Conservation (phyloP, 2,797 vertebrate genomes). For the Propithecus perrieri region DNA sequence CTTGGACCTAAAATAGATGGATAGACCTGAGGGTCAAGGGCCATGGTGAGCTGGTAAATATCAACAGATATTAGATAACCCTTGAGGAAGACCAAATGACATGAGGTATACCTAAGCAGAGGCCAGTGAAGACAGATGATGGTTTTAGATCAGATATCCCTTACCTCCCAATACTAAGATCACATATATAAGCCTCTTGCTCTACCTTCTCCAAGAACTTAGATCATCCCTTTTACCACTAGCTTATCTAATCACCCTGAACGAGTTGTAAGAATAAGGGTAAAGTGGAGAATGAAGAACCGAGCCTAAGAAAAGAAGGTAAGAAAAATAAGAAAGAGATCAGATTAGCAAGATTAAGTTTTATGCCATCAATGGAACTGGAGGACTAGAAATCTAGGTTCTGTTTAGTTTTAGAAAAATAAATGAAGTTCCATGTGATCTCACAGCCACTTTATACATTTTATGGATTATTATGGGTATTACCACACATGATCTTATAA, state of each 20-base stretch:
- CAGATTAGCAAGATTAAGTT: neutral
- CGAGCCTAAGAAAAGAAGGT: neutral
- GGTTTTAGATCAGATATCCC: neutral
- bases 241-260: neutral
- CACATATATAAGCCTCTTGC: neutral
- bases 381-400: neutral
- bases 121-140: neutral
- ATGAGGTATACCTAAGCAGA: neutral
- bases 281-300: neutral
- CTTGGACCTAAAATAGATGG: neutral
- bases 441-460: neutral
- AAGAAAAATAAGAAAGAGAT: neutral
- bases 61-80: neutral
- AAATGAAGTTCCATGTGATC: neutral
- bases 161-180: neutral
- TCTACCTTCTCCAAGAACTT: neutral
- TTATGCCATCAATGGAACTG: neutral
- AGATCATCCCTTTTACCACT: neutral
- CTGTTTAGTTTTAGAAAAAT: neutral
- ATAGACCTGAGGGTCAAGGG: neutral
- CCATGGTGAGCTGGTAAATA: neutral
- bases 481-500: neutral
- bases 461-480: neutral
- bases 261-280: neutral
- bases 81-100: neutral